phyloP scores from a whole-genome alignment of 2,113 vertebrate species.

The Centropus unirufus region DNA sequence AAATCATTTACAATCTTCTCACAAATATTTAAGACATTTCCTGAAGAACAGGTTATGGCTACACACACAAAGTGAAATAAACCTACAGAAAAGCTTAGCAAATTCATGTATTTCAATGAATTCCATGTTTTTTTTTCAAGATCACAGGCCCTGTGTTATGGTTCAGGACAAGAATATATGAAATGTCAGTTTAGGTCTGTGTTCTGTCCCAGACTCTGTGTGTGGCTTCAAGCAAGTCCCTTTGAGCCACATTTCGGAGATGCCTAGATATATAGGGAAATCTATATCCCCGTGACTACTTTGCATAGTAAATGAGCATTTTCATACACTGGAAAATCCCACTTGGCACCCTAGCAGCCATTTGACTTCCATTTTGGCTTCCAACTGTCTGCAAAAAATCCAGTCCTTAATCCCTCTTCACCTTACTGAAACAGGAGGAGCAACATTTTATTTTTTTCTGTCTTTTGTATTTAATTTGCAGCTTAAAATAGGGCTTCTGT shows the following conservation, averaged over 20 bases:
- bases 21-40: neutral
- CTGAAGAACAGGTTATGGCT: neutral
- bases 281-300: neutral
- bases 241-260: neutral
- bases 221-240: neutral
- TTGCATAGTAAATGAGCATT: neutral
- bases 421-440: neutral
- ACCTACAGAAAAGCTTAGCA: neutral
- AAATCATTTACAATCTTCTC: neutral
- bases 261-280: neutral
- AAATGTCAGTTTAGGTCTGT: neutral
- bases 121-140: slow-evolving; percentile 8
- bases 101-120: neutral
- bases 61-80: neutral
- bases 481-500: neutral
- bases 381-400: neutral
- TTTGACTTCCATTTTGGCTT: neutral
- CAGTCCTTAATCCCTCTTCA: neutral
- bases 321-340: neutral
- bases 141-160: neutral
- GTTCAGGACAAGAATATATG: neutral
- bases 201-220: neutral
- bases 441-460: neutral
- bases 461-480: neutral
- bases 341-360: neutral